These are phyloP conservation scores for Meloidogyne floridensis DNA, from an alignment of 1,140 invertebrate genomes.

Conservation along the genomic window DNA sequence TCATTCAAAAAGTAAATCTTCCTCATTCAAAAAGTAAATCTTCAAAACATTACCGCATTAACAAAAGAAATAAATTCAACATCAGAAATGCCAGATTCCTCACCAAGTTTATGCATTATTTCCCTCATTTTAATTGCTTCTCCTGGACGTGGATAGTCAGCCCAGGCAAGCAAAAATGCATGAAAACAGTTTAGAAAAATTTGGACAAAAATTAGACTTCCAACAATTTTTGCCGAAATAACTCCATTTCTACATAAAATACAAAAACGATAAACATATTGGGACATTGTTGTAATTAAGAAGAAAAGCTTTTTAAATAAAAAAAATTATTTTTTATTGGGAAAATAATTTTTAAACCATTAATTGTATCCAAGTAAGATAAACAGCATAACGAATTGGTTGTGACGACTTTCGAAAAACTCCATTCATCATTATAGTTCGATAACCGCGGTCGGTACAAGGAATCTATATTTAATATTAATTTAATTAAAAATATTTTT, in stretches of 20 bases:
- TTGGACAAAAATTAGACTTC: neutral
- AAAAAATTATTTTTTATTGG: neutral
- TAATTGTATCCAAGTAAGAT: conserved; percentile 13
- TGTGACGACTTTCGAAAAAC: neutral
- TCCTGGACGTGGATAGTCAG: neutral
- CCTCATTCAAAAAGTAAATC: too few species aligned
- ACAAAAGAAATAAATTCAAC: conserved; percentile 17
- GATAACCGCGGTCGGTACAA: neutral
- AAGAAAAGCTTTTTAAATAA: neutral
- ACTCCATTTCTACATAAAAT: neutral
- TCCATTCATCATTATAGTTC: conserved; percentile 14
- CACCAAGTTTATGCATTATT: neutral
- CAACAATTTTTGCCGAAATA: neutral
- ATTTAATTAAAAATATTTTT: neutral
- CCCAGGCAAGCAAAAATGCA: conserved; percentile 2
- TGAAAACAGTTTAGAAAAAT: neutral
- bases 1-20: too few species aligned
- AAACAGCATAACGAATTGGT: conserved; percentile 16
- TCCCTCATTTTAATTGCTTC: neutral
- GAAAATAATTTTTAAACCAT: neutral
- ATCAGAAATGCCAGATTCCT: conserved; percentile 2
- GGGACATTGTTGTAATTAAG: neutral
- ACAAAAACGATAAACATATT: neutral
- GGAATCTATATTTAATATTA: neutral
- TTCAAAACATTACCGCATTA: neutral